Base-by-base conservation (phyloP, 2,797 vertebrate genomes). In the Sebastes wilsoni region DNA sequence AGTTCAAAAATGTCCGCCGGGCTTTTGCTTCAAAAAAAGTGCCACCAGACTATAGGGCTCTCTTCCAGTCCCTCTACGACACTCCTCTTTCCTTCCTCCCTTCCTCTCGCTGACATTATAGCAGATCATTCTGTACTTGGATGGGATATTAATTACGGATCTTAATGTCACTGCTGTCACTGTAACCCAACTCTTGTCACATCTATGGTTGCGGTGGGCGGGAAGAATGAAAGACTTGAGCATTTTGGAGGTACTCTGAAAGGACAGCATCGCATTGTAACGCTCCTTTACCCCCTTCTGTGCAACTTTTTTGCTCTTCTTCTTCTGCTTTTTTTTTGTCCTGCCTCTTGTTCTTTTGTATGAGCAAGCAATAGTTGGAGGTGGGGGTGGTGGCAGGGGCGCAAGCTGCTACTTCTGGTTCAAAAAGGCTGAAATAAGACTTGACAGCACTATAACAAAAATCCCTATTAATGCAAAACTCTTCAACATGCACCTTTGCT, bases 1-100 rank as follows among this genome's bases (percentile, higher is more conserved):
- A 64, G 32, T 62, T 75, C 5, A 64, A 82, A 82, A 72, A 55
- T 56, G 66, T 78, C 69, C 12, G 18, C 74, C 54, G 32, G 75
- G 71, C 83, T 87, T 86, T 69, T 73, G 86, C 89, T 89, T 84
- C 64, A 14, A 14, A 65, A 65, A 71, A 85, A 71, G 75, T 86
- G 82, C 76, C 79, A 56, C 58, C 38, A 16, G 38, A 16, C 76
- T 16, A 60, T 16, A 60, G 76, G 61, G 66, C 69, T 77, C 61
- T 77, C 66, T 73, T 73, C 72, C 75, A 74, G 30, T 67, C 52
- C 36, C 13, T 59, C 38, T 55, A 49, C 6, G 2, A 59, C 38
- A 20, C 68, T 46, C 22, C 32, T 83, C 75, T 74, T 82, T 80
- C 81, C 82, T 77, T 79, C 83, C 65, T 77, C 27, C 70, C 78